Percentiles rank a stretch among this genome's conserved stretches.
These are phyloP conservation scores for Rhamphomyia laevipes DNA, from an alignment of 2,888 invertebrate genomes.

Conservation along the genomic window DNA sequence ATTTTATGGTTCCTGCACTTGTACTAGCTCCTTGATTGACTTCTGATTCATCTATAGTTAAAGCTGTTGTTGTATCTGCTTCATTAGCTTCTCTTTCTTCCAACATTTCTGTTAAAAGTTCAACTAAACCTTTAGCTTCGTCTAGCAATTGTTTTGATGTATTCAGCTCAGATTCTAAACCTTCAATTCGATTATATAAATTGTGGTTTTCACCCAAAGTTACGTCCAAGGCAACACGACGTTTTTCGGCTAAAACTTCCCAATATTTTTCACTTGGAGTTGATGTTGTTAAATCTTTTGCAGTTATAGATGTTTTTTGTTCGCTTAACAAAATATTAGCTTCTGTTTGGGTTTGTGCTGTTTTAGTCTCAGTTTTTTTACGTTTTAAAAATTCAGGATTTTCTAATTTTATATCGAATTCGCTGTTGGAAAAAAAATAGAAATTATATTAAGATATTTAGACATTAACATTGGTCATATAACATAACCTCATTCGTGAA, in stretches of 20 bases:
- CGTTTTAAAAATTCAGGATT: constrained; percentile 34
- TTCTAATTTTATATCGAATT: constrained; percentile 6
- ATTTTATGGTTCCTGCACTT: not conserved
- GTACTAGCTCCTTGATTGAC: not conserved
- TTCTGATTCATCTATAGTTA: not conserved
- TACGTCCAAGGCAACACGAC: constrained; percentile 57
- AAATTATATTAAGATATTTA: not conserved
- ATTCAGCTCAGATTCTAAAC: constrained; percentile 47
- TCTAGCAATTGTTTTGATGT: constrained; percentile 57
- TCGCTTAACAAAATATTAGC: constrained; percentile 11
- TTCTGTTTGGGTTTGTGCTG: constrained; percentile 37
- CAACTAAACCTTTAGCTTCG: constrained; percentile 61
- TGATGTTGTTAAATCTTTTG: constrained; percentile 57
- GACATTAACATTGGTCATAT: not conserved
- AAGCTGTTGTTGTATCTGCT: not conserved
- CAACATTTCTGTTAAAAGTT: constrained; percentile 61
- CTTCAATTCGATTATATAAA: constrained; percentile 40
- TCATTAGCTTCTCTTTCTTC: constrained; percentile 40
- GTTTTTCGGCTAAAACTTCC: constrained; percentile 61
- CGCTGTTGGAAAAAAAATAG: constrained; percentile 18
- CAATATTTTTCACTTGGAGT: constrained; percentile 65
- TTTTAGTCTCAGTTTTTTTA: constrained; percentile 38
- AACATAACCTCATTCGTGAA: not conserved
- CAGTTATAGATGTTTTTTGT: constrained; percentile 40
- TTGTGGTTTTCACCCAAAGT: constrained; percentile 60